A percentile compares a stretch with the other conserved stretches of the same genome.
These are phyloP conservation scores for Palaemon carinicauda DNA, from an alignment of 1,140 invertebrate species.

Conservation along the genomic window DNA sequence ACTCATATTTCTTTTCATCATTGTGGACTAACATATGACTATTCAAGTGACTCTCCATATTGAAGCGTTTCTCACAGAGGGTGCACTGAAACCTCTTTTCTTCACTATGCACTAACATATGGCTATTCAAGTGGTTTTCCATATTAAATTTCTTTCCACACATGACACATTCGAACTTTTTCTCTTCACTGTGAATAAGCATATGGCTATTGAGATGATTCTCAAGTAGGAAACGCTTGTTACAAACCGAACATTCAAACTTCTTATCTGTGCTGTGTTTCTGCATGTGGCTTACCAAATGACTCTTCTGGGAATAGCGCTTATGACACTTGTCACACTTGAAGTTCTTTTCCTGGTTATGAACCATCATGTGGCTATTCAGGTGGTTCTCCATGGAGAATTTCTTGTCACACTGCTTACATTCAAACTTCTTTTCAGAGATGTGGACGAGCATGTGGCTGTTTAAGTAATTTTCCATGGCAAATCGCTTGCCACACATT, in stretches of 20 bases:
- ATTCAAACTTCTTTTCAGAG: constrained; percentile 40
- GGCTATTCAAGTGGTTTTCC: constrained; percentile 46
- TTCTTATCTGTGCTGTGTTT: constrained; percentile 59
- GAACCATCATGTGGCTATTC: constrained; percentile 42
- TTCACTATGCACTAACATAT: constrained; percentile 33
- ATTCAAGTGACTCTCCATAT: constrained; percentile 44
- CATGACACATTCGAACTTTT: constrained; percentile 26
- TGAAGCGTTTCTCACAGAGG: constrained; percentile 35
- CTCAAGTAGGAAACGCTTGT: constrained; percentile 29
- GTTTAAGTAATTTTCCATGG: constrained; percentile 46
- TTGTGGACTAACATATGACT: constrained; percentile 42
- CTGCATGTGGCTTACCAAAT: constrained; percentile 31
- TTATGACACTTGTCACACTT: constrained; percentile 38
- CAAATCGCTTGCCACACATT: constrained; percentile 37
- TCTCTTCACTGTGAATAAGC: constrained; percentile 28
- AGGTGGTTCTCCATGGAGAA: constrained; percentile 50
- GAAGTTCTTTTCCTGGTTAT: constrained; percentile 38
- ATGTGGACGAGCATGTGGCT: constrained; percentile 38
- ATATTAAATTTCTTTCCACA: constrained; percentile 38
- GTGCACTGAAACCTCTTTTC: constrained; percentile 39
- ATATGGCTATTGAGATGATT: constrained; percentile 35
- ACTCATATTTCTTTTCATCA: constrained; percentile 40
- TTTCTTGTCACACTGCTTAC: constrained; percentile 38
- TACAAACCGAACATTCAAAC: constrained; percentile 37
- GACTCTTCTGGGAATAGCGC: constrained; percentile 34